These are phyloP conservation scores for Chrysochloris asiatica DNA, from an alignment of 2,113 vertebrate species.

Conservation along the genomic window DNA sequence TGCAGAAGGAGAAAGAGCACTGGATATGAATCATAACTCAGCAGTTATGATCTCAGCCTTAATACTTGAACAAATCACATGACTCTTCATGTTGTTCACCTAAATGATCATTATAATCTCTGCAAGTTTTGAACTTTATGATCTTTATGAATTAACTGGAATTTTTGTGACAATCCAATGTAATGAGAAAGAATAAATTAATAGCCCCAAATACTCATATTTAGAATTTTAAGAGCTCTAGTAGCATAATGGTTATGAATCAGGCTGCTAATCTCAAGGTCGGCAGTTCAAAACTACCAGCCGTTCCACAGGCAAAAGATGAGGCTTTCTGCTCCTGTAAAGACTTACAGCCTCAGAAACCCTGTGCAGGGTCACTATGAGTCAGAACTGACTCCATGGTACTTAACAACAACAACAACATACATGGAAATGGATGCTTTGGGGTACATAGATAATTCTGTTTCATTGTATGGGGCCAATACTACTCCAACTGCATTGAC, in stretches of 20 bases:
- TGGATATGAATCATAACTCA: background rate
- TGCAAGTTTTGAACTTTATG: background rate
- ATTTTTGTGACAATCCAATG: background rate
- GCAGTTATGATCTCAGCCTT: background rate
- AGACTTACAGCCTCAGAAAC: too few relatives aligned
- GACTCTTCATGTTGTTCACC: background rate
- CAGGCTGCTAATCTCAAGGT: too few relatives aligned
- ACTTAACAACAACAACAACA: too few relatives aligned
- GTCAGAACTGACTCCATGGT: too few relatives aligned
- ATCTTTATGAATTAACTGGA: background rate
- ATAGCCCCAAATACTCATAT: background rate
- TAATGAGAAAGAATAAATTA: background rate
- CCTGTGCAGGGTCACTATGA: too few relatives aligned
- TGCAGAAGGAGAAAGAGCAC: background rate
- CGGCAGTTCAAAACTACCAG: too few relatives aligned
- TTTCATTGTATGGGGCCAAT: background rate
- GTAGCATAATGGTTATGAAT: too few relatives aligned
- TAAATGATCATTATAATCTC: background rate
- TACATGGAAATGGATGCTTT: background rate
- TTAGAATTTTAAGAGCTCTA: background rate
- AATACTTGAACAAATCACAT: background rate
- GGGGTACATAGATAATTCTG: background rate
- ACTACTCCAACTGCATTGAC: background rate
- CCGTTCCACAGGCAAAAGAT: too few relatives aligned
- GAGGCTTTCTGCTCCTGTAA: too few relatives aligned